phyloP scores from a whole-genome alignment of 2,113 vertebrate genomes.

The Apaloderma vittatum region DNA sequence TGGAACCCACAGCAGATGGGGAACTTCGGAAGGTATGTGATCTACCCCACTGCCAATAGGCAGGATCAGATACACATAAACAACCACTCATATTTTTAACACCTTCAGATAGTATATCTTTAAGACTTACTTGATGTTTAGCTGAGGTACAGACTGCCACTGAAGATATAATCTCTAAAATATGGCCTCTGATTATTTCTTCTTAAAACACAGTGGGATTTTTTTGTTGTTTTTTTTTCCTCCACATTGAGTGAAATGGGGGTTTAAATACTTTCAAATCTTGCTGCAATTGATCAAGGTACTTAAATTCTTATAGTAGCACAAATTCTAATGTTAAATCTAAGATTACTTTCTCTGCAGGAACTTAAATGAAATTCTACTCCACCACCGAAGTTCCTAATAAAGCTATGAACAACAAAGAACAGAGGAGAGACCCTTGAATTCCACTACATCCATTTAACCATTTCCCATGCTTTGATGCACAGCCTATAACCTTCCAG shows the following conservation, averaged over 20 bases:
- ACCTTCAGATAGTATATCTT: background rate
- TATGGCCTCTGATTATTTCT: background rate
- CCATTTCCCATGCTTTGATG: background rate
- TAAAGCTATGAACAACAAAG: background rate
- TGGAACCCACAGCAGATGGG: rapidly evolving
- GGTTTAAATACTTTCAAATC: background rate
- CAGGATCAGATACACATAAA: background rate
- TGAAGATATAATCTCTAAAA: background rate
- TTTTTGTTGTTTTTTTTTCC: background rate
- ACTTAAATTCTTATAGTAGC: background rate
- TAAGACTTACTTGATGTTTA: background rate
- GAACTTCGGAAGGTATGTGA: background rate
- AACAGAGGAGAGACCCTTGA: background rate
- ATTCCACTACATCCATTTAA: background rate
- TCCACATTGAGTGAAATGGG: background rate
- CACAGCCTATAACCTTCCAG: background rate
- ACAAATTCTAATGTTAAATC: background rate
- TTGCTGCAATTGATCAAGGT: background rate
- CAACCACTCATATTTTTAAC: background rate
- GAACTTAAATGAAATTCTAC: background rate
- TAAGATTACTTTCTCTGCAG: background rate
- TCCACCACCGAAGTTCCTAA: background rate
- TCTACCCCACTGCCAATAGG: background rate
- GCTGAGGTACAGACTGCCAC: background rate
- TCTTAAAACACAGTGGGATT: background rate